Base-by-base conservation (phyloP, 1,140 invertebrate species). In the Ostrea denselamellosa region DNA sequence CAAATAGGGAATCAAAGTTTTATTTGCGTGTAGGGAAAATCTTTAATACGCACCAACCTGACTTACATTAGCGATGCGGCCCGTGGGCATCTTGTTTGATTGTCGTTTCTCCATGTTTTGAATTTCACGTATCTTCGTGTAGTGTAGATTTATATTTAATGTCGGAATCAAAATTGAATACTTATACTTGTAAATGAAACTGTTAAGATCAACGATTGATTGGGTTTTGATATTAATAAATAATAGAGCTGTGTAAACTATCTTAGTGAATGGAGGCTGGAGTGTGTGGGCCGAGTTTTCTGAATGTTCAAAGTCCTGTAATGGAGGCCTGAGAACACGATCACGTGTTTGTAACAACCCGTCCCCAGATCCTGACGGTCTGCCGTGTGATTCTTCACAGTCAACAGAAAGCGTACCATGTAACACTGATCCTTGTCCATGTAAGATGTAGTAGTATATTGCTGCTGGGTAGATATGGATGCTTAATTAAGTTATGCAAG, bases 271-370 rank as follows among this genome's bases (percentile, higher is more conserved):
- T 52, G 87, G 87, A 14, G 22, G 54, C 7, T 88, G 65, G 68
- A 52, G 71, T 34, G 19, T 14, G 14, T 88, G 87, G 87, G 22
- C 44, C 28, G 85, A 83, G 14, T 88, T 84, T 68, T 86, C 84
- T 10, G 71, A 51, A 9, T 88, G 87, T 65, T 86, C 84, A 5
- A 34, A 17, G 19, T 54, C 84, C 2, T 88, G 87, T 65, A 65
- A 19, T 44, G 87, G 87, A 85, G 87, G 87, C 7, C 22, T 52
- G 10, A 22, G 52, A 54, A 58, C 52, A 19, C 52, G 87, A 19
- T 34, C n/a, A 9, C 25, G 87, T 19, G 8, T 22, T 22, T 88
- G 87, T 83, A 71, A 88, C 53, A 86, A 62, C 52, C 87, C 87
- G 4, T 7, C 71, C 5, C 87, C 87, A 8, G 85, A 86, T 83